phyloP scores from a whole-genome alignment of 2,888 invertebrate genomes.

The Lithodes maja region DNA sequence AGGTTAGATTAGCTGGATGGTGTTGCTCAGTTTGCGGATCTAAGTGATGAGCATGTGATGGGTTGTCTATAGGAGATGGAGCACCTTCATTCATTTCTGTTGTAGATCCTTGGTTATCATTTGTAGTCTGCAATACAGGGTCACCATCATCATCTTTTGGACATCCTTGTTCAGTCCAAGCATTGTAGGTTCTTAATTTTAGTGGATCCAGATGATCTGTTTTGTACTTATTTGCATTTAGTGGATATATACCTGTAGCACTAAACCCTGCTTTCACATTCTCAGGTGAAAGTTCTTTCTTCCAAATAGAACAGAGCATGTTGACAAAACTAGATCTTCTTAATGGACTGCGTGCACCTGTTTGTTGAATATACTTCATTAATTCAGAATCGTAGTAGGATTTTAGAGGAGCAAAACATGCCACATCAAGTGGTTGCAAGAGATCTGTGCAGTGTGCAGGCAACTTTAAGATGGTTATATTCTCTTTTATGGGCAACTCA shows the following conservation, averaged over 20 bases:
- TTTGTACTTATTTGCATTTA: constrained; percentile 31
- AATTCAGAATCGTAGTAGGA: constrained; percentile 24
- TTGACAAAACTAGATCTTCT: constrained; percentile 36
- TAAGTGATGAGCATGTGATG: too few relatives aligned
- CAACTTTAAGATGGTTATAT: constrained; percentile 40
- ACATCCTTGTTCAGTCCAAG: constrained; percentile 21
- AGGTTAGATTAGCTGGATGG: too few relatives aligned
- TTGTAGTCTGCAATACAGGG: constrained; percentile 19
- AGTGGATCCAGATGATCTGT: constrained; percentile 28
- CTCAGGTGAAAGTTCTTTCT: constrained; percentile 16
- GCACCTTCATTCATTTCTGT: too few relatives aligned
- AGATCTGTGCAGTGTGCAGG: constrained; percentile 55
- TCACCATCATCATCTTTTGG: constrained; percentile 27
- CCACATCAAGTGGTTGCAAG: constrained; percentile 49
- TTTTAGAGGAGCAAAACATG: constrained; percentile 35
- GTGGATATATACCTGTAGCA: not conserved
- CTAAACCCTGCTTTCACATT: constrained; percentile 15
- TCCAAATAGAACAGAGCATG: constrained; percentile 38
- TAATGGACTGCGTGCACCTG: not conserved
- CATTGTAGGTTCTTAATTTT: constrained; percentile 28
- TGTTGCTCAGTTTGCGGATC: too few relatives aligned
- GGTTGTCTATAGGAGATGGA: too few relatives aligned
- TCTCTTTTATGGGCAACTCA: constrained; percentile 11
- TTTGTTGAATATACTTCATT: constrained; percentile 16
- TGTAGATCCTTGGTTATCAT: not conserved